These are phyloP conservation scores for Ormyrus nitidulus DNA, from an alignment of 2,888 invertebrate genomes.

Conservation along the genomic window DNA sequence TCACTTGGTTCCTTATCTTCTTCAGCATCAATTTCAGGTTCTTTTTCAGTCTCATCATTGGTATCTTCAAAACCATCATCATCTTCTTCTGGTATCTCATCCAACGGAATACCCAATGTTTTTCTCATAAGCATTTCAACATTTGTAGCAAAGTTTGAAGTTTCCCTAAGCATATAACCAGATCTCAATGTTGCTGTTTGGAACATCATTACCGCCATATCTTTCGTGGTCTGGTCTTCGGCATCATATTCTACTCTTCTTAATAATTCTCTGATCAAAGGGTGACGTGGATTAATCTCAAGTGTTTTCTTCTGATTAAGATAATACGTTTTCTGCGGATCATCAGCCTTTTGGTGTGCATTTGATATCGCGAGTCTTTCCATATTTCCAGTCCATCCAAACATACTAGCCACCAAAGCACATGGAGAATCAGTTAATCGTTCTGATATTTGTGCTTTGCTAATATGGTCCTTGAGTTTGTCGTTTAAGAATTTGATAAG, in stretches of 20 bases:
- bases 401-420: constrained; percentile 96
- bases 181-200: constrained; percentile 94
- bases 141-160: constrained; percentile 90
- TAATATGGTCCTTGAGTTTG: constrained; percentile 85
- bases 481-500: constrained; percentile 93
- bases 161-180: constrained; percentile 93
- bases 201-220: constrained; percentile 93
- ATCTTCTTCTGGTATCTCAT: constrained; percentile 79
- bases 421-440: constrained; percentile 94
- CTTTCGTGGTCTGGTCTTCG: constrained; percentile 86
- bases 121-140: constrained; percentile 93
- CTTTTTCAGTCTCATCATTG: constrained; percentile 73
- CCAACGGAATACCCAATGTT: constrained; percentile 85
- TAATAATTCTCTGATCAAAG: constrained; percentile 93
- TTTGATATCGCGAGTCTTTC: constrained; percentile 96
- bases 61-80: constrained; percentile 61
- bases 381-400: constrained; percentile 99
- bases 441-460: constrained; percentile 90
- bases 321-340: constrained; percentile 92
- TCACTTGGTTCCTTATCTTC: constrained; percentile 75
- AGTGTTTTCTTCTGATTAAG: constrained; percentile 96
- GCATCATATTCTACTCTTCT: constrained; percentile 87
- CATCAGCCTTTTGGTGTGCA: constrained; percentile 96
- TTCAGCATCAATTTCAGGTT: constrained; percentile 75
- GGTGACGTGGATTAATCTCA: constrained; percentile 98